These are phyloP conservation scores for Leucoraja ocellata DNA, from an alignment of 2,797 vertebrate species.

Conservation along the genomic window DNA sequence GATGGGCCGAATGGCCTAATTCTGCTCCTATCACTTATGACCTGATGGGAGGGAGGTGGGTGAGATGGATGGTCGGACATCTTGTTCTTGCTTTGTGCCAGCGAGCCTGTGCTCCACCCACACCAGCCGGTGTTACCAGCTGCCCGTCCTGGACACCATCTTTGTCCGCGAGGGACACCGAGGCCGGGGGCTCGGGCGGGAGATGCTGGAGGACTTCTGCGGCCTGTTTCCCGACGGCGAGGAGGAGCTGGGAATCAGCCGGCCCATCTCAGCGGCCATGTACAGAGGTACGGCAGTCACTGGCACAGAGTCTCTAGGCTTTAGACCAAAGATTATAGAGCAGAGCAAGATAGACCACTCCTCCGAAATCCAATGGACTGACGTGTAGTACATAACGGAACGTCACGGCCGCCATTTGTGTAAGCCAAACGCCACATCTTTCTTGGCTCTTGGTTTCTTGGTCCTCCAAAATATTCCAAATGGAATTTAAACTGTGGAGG, in stretches of 20 bases:
- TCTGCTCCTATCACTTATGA: too few species aligned
- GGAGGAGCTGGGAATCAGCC: conserved; percentile 73
- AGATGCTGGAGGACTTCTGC: conserved; percentile 81
- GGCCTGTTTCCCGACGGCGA: conserved; percentile 59
- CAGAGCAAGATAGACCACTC: too few species aligned
- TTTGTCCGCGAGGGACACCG: conserved; percentile 66
- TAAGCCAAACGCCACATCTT: too few species aligned
- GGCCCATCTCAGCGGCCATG: conserved; percentile 75
- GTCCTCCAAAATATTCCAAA: too few species aligned
- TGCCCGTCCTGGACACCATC: conserved; percentile 79
- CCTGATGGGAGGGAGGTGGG: background rate
- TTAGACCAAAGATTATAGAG: too few species aligned
- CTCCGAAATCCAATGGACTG: too few species aligned
- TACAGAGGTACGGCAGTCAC: conserved; percentile 64
- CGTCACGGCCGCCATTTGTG: too few species aligned
- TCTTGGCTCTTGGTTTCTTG: too few species aligned
- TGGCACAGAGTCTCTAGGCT: too few species aligned
- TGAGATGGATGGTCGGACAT: background rate
- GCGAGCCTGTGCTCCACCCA: conserved; percentile 67
- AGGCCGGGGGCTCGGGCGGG: conserved; percentile 66
- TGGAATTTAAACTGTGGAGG: too few species aligned
- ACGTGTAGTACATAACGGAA: too few species aligned
- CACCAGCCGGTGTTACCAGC: conserved; percentile 64
- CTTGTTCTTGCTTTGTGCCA: conserved; percentile 47
- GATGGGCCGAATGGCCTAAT: too few species aligned